Evolutionary conservation across 1,140 invertebrate genomes (phyloP), one percentile per base, ranked within the genome.

Genomic region (Saccostrea glomerata): DNA sequence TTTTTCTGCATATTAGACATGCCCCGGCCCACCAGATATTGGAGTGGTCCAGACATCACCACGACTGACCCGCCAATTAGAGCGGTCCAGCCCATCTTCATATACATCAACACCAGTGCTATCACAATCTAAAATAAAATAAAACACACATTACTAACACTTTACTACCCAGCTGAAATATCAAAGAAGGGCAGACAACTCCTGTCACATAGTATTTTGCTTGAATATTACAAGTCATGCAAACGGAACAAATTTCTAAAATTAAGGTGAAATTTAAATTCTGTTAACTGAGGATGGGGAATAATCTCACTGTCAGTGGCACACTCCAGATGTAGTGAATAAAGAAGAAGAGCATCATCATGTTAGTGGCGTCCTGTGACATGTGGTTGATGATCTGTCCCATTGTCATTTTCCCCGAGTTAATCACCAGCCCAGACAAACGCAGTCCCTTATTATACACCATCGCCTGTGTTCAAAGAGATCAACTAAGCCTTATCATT

Each of bases 281-380:
- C 30, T 36, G 30, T 36, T 36, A 36, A 36, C 30, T 47, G 47
- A 47, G 9, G 47, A 47, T 6, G 47, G 1, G 0, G 47, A 47
- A 47, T 47, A 0, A 0, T 82, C 25, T 47, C 11, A 97, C 97
- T 96, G 98, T 98, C 40, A 98, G 94, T 36, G 97, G 97, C 90
- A 98, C 97, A 0, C 97, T 97, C 97, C 97, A 98, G 36, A 97
- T 96, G 92, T 98, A 98, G 95, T 98, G 97, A 82, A 97, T 97
- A 91, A 98, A 97, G 96, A 97, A 97, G 93, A 98, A 97, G 92
- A 97, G 96, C 77, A 97, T 96, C 97, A 98, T 97, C 17, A 98
- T 96, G 92, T 98, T 98, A 56, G 96, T 96, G 0, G 97, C 96
- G 94, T 98, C 97, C 92, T 97, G 97, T 7, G 97, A 97, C 96